Percentiles rank a stretch among this genome's conserved stretches.
phyloP scores from a whole-genome alignment of 2,888 invertebrate species.

The Drosophila kambysellisi region DNA sequence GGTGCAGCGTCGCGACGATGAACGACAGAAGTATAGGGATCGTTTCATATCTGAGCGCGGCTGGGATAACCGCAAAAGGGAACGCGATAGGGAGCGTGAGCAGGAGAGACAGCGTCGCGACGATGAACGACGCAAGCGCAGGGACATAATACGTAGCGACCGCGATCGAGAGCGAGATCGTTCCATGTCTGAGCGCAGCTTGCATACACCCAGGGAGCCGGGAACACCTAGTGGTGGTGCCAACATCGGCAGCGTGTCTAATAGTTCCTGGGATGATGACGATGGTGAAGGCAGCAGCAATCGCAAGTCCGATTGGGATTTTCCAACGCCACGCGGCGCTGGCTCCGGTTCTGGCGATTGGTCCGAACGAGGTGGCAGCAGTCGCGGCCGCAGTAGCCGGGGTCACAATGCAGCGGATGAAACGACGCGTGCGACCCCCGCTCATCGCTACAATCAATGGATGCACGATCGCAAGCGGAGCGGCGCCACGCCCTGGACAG shows the following conservation, averaged over 20 bases:
- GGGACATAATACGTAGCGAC: constrained; percentile 45
- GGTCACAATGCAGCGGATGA: constrained; percentile 86
- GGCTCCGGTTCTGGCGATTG: constrained; percentile 74
- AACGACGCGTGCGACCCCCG: constrained; percentile 94
- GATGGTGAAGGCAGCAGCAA: constrained; percentile 70
- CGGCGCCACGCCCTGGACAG: constrained; percentile 89
- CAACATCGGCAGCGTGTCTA: constrained; percentile 87
- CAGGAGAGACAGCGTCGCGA: constrained; percentile 61
- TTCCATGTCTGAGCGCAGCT: constrained; percentile 83
- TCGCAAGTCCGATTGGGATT: constrained; percentile 94
- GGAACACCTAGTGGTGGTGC: constrained; percentile 90
- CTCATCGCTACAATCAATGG: constrained; percentile 92
- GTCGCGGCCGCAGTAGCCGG: constrained; percentile 72
- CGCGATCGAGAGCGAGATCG: constrained; percentile 53
- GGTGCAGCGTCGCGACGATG: constrained; percentile 57
- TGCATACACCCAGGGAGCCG: constrained; percentile 89
- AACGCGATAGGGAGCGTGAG: constrained; percentile 54
- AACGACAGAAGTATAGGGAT: constrained; percentile 43
- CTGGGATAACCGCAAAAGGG: constrained; percentile 83
- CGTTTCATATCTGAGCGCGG: no score
- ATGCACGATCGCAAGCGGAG: constrained; percentile 88
- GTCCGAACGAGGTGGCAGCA: constrained; percentile 79
- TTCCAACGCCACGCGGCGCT: constrained; percentile 91
- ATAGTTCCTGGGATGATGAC: constrained; percentile 89
- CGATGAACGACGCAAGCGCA: constrained; percentile 49